Base-by-base conservation (phyloP, 1,140 invertebrate genomes). In the Apocrypta bakeri region DNA sequence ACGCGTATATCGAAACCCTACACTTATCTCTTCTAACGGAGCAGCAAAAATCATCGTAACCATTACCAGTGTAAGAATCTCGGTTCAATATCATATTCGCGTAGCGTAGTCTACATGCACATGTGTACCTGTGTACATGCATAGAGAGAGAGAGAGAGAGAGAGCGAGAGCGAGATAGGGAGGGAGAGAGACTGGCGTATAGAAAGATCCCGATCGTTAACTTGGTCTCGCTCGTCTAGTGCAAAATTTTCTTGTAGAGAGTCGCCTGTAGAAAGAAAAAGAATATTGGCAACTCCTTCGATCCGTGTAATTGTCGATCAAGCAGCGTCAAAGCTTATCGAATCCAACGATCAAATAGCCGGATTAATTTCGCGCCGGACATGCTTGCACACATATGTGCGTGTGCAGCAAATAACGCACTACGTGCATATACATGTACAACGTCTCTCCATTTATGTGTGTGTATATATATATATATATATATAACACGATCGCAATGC, bases 251-350 rank as follows among this genome's bases (percentile, higher is more conserved):
- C 63, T 27, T 12, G 3, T 42, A 11, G 2, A 3, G 7, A 21
- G 31, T 9, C 17, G 33, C 33, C 17, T 3, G 33, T 40, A 40
- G n/a, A 72, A 72, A 33, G 40, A 56, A 56, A 21, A 56, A 56
- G 21, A 56, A 56, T 56, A 24, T 48, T 11, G 40, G 73, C 73
- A 61, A 33, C 42, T 56, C 7, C 73, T 48, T 61, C 73, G 48
- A 37, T 78, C 29, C 40, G 66, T 21, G 77, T 79, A 79, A 79
- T 71, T 71, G 77, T 79, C 77, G 66, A 79, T 79, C 64, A 56
- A 64, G 12, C 17, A 37, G 42, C 68, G 40, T 69, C 77, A 71
- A 69, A 79, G 40, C 66, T 79, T 79, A 71, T 79, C 77, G 77
- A 27, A 71, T 71, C 27, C 31, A 12, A 8, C 77, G 77, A 79